These are phyloP conservation scores for Caprella mutica DNA, from an alignment of 2,888 invertebrate species.

Conservation along the genomic window DNA sequence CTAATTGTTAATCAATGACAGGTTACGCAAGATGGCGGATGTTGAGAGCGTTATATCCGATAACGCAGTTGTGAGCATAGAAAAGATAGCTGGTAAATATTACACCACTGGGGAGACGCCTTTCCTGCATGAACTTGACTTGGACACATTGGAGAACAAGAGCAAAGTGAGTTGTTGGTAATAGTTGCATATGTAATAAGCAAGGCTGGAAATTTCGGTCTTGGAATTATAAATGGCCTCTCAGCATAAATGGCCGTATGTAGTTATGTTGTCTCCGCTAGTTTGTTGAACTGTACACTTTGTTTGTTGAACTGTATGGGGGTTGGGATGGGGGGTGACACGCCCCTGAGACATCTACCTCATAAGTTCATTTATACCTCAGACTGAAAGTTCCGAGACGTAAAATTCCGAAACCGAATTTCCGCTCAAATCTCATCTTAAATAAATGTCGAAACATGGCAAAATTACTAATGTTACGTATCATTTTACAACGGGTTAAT, in stretches of 20 bases:
- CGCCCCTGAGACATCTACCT: not conserved
- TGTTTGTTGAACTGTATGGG: too few species aligned
- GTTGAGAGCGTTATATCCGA: slow-evolving; percentile 29
- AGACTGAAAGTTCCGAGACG: not conserved
- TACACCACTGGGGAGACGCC: slow-evolving; percentile 31
- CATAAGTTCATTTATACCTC: not conserved
- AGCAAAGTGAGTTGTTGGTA: slow-evolving; percentile 17
- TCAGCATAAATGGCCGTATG: too few species aligned
- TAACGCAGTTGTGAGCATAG: slow-evolving; percentile 19
- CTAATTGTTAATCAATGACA: slow-evolving; percentile 1
- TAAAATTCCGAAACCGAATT: not conserved
- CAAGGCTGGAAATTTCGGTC: too few species aligned
- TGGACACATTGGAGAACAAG: slow-evolving; percentile 22
- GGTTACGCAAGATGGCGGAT: slow-evolving; percentile 25
- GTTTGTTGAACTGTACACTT: too few species aligned
- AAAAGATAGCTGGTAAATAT: slow-evolving; percentile 13
- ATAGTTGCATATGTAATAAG: too few species aligned
- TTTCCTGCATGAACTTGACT: slow-evolving; percentile 26
- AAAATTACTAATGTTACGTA: too few species aligned
- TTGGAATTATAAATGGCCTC: too few species aligned
- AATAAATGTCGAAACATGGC: too few species aligned
- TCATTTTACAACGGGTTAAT: too few species aligned
- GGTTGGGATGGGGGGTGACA: too few species aligned
- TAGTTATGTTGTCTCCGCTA: too few species aligned
- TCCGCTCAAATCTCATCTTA: too few species aligned